A percentile compares a stretch with the other conserved stretches of the same genome.
phyloP scores from a whole-genome alignment of 2,797 vertebrate genomes.

The Presbytis comata region DNA sequence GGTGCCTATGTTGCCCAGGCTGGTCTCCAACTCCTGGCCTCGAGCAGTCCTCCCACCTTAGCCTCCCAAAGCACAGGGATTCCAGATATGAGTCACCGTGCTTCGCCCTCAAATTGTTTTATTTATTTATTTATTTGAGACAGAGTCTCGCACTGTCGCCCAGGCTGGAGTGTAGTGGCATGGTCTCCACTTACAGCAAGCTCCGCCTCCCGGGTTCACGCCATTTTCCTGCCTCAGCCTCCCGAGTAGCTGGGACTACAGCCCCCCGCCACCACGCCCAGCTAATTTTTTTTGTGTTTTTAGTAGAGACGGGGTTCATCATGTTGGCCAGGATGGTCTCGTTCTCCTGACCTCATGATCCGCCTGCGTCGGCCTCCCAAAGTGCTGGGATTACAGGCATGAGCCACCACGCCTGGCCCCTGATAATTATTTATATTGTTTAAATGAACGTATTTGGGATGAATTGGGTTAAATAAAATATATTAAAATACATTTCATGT shows the following conservation, averaged over 20 bases:
- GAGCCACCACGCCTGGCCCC: too few relatives aligned
- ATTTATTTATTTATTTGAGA: too few relatives aligned
- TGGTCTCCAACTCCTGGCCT: background rate
- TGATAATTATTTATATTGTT: background rate
- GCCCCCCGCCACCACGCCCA: accelerated
- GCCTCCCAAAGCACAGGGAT: background rate
- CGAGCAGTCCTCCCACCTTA: background rate
- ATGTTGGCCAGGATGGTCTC: background rate
- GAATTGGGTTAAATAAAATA: background rate
- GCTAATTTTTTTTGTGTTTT: background rate
- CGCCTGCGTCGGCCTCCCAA: too few relatives aligned
- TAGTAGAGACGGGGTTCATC: background rate
- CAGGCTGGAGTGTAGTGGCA: too few relatives aligned
- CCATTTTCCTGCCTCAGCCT: too few relatives aligned
- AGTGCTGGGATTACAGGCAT: background rate
- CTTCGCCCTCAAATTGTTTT: too few relatives aligned
- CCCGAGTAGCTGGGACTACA: too few relatives aligned
- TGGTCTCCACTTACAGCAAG: too few relatives aligned
- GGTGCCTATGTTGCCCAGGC: background rate
- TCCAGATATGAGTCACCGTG: background rate
- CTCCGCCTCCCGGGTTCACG: too few relatives aligned
- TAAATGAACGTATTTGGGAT: background rate
- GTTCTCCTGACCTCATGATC: background rate
- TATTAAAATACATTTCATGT: background rate
- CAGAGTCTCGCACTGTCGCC: too few relatives aligned